phyloP scores from a whole-genome alignment of 2,797 vertebrate species.

The Cephalopachus bancanus region DNA sequence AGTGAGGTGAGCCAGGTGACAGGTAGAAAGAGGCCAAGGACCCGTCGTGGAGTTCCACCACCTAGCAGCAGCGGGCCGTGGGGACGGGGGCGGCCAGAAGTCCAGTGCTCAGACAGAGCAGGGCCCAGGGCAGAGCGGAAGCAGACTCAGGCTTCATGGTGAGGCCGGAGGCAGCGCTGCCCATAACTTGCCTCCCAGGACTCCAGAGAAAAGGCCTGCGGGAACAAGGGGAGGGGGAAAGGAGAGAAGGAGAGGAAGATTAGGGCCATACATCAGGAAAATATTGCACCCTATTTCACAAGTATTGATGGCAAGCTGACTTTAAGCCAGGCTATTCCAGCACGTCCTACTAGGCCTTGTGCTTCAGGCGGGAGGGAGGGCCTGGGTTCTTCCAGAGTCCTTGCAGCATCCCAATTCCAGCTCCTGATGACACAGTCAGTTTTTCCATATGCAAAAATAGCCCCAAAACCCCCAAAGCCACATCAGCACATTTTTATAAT shows the following conservation, averaged over 20 bases:
- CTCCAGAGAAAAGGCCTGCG: constrained; percentile 67
- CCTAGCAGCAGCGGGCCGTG: constrained; percentile 80
- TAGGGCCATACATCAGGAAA: background rate
- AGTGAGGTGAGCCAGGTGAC: constrained; percentile 28
- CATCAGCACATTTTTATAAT: constrained; percentile 18
- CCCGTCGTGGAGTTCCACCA: constrained; percentile 64
- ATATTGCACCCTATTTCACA: background rate
- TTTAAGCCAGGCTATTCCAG: background rate
- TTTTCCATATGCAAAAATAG: constrained; percentile 48
- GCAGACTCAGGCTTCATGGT: constrained; percentile 88
- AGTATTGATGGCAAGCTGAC: background rate
- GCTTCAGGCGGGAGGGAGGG: background rate
- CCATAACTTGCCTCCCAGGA: constrained; percentile 82
- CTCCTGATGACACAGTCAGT: background rate
- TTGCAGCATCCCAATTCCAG: background rate
- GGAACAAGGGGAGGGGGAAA: background rate
- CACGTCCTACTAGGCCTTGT: background rate
- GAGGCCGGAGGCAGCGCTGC: constrained; percentile 74
- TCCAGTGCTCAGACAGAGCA: constrained; percentile 76
- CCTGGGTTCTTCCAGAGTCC: background rate
- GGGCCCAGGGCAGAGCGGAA: constrained; percentile 69
- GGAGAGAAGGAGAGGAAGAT: constrained; percentile 59
- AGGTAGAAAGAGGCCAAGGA: constrained; percentile 70
- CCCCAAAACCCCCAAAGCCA: background rate
- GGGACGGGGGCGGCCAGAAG: constrained; percentile 31